Evolutionary conservation across 1,140 invertebrate species (phyloP).

Genomic region (Camponotus pennsylvanicus): DNA sequence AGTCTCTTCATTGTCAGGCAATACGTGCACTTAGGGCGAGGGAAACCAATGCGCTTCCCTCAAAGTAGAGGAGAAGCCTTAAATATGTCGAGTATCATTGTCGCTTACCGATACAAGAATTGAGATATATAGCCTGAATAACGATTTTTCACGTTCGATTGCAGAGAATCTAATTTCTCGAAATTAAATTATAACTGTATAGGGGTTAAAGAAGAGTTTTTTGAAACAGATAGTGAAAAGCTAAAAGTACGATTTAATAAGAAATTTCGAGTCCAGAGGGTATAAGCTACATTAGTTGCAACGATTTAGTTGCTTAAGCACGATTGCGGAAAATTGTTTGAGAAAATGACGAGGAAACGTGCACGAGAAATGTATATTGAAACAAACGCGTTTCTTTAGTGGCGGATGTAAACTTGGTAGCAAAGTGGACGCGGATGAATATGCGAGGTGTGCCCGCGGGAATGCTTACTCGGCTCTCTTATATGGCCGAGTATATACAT

Average conservation of each 20-base stretch:
- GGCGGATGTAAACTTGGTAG: slow-evolving; percentile 69
- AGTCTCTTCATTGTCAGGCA: slow-evolving; percentile 52
- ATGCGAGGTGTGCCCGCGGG: slow-evolving; percentile 52
- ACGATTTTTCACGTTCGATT: slow-evolving; percentile 7
- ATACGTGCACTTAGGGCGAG: slow-evolving; percentile 49
- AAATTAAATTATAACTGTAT: background rate
- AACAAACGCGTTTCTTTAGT: slow-evolving; percentile 38
- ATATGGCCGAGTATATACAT: background rate
- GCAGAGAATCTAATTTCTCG: background rate
- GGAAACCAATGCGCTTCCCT: slow-evolving; percentile 52
- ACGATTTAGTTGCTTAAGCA: background rate
- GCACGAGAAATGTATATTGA: slow-evolving; percentile 11
- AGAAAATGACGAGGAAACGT: slow-evolving; percentile 7
- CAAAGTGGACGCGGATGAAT: slow-evolving; percentile 70
- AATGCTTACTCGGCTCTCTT: slow-evolving; percentile 10
- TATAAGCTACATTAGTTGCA: background rate
- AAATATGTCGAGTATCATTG: slow-evolving; percentile 39
- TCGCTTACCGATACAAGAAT: slow-evolving; percentile 1
- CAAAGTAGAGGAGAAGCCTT: slow-evolving; percentile 16
- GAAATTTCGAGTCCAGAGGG: background rate
- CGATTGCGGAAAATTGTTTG: background rate
- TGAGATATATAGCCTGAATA: slow-evolving; percentile 11
- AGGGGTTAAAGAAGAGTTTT: background rate
- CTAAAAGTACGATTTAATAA: background rate
- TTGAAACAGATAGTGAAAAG: background rate